Evolutionary conservation across 2,888 invertebrate genomes (phyloP), one percentile per base, ranked within the genome.

Genomic region (Emesis castigata): DNA sequence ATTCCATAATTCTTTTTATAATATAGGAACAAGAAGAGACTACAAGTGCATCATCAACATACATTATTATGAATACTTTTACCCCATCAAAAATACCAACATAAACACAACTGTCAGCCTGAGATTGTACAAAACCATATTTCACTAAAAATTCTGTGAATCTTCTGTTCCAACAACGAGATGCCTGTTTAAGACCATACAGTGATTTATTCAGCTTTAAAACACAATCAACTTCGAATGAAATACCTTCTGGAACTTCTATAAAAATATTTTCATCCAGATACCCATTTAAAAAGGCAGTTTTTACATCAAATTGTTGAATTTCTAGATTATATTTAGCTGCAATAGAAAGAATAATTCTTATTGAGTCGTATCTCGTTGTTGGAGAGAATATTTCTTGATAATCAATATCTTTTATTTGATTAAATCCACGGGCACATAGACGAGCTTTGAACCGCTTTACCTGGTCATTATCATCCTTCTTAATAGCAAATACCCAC

Each of bases 21-120:
- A 78, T 0, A 34, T 26, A 0, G 56, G 74, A 70, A 80, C 56
- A 79, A 20, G 65, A 69, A 64, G 86, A 84, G 1, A 88, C 7
- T 65, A 87, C 9, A 29, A 89, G 69, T 0, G 44, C 84, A 82
- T 89, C 88, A 81, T 89, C 88, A 18, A 89, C 89, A 88, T 85
- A 88, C 3, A 89, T 68, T 34, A 88, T 74, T 76, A 88, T 62
- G 1, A 81, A 77, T n/a, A 86, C 79, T 79, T 87, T 88, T n/a
- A 71, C 31, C 1, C 34, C 16, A 72, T 86, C 20, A 66, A 87
- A 85, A 56, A 53, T 7, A 11, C 86, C 82, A 48, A 87, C 34
- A 81, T 44, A 89, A 64, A 89, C 39, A 87, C 87, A 89, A 66
- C 77, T 75, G 61, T 87, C 85, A 66, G 86, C 76, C 22, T 84